These are phyloP conservation scores for Henricia sp. DNA, from an alignment of 53 echinoderm and acorn worm genomes.

Conservation along the genomic window DNA sequence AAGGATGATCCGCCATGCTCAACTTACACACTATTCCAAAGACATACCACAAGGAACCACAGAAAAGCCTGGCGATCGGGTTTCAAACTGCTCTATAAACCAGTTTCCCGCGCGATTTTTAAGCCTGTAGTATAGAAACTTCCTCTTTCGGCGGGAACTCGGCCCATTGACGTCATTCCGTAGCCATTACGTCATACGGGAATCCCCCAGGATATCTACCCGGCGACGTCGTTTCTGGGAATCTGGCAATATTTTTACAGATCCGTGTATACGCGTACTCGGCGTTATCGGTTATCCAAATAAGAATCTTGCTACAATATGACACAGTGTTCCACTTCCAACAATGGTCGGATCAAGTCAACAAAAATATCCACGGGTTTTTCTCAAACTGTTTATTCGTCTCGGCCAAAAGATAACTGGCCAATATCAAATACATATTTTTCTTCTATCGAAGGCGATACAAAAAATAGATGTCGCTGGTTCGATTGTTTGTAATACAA, in stretches of 20 bases:
- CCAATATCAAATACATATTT: too few relatives aligned
- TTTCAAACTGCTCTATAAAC: background rate
- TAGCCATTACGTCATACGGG: constrained; percentile 8
- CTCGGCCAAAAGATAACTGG: too few relatives aligned
- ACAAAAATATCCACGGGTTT: too few relatives aligned
- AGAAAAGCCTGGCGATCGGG: background rate
- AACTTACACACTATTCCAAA: too few relatives aligned
- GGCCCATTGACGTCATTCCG: background rate
- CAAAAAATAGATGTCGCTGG: too few relatives aligned
- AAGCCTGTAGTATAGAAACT: background rate
- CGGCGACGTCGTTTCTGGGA: too few relatives aligned
- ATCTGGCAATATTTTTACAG: too few relatives aligned
- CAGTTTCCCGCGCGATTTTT: background rate
- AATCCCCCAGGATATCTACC: background rate
- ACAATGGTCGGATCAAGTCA: too few relatives aligned
- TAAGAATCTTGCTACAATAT: background rate
- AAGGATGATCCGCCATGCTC: too few relatives aligned
- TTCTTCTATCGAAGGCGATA: too few relatives aligned
- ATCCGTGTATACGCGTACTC: background rate
- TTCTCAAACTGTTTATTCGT: background rate
- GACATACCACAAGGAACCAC: background rate
- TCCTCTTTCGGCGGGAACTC: background rate
- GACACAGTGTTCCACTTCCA: too few relatives aligned
- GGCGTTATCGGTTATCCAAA: background rate
- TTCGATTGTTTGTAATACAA: too few relatives aligned